Base-by-base conservation (phyloP, 2,113 vertebrate species). In the Hiodon tergisus region DNA sequence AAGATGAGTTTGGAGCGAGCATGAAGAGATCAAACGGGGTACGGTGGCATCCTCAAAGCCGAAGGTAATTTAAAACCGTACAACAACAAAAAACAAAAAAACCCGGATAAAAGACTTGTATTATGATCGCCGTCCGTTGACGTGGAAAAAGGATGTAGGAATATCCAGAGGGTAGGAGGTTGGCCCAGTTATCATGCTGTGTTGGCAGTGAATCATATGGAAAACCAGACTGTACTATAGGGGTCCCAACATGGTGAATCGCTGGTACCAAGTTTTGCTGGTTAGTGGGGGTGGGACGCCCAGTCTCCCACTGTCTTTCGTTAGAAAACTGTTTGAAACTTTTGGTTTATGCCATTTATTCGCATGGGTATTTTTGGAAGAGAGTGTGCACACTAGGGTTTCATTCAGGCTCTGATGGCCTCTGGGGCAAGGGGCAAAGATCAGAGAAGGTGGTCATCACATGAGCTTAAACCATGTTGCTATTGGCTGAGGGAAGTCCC, bases 1-100 rank as follows among this genome's bases (percentile, higher is more conserved):
- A 89, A 77, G 83, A 87, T 79, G 86, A 86, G 85, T 85, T 86
- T 86, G 81, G 86, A 79, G 77, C 73, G 84, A 84, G 80, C 80
- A 79, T 80, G 70, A 86, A 80, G 80, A 84, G 86, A 88, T 83
- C 83, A 88, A 82, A 85, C 67, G 50, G 54, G 67, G n/a, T 69
- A 61, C 5, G 57, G 67, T 70, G 61, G 67, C 67, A 54, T 16
- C 55, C 57, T 46, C 50, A 52, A 69, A 76, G 55, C 74, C 67
- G 69, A 76, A 76, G 74, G 74, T 76, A 60, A 69, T 69, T 76
- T 54, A 62, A 69, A 69, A 58, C 59, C 59, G 4, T 4, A 60
- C 3, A 31, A 31, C 9, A 11, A 54, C 1, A 11, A 3, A 48
- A 59, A 17, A 59, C 48, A 7, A 13, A 17, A 59, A 59, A 7